phyloP scores from a whole-genome alignment of 2,888 invertebrate species.

The Galerucella nymphaeae region DNA sequence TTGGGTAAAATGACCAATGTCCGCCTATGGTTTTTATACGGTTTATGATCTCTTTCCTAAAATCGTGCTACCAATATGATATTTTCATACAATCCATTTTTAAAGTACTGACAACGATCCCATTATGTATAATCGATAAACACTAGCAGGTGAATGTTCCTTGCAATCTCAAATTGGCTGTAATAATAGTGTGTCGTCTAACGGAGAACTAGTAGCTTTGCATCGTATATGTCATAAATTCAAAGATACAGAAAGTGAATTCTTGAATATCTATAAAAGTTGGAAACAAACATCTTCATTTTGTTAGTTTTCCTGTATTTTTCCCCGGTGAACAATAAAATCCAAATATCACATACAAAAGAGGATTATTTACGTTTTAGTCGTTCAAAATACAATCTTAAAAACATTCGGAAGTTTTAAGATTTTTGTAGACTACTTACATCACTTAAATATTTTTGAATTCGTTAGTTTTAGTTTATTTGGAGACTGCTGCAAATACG shows the following conservation, averaged over 20 bases:
- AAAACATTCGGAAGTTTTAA: neutral
- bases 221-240: conserved; percentile 5
- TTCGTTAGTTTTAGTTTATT: neutral
- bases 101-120: neutral
- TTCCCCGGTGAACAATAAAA: conserved; percentile 14
- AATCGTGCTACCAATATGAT: too few species aligned
- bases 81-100: too few species aligned
- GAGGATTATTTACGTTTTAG: neutral
- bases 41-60: too few species aligned
- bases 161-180: neutral
- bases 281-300: conserved; percentile 11
- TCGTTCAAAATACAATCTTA: neutral
- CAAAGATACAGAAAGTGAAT: conserved; percentile 14
- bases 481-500: neutral
- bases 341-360: neutral
- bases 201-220: neutral
- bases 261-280: conserved; percentile 12
- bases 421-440: neutral
- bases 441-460: neutral
- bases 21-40: too few species aligned
- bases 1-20: too few species aligned
- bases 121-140: neutral
- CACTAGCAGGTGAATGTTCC: neutral
- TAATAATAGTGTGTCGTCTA: conserved; percentile 3
- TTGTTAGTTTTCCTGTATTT: neutral